Percentiles rank a stretch among this genome's conserved stretches.
phyloP scores from a whole-genome alignment of 2,113 vertebrate species.

The Saguinus midas region DNA sequence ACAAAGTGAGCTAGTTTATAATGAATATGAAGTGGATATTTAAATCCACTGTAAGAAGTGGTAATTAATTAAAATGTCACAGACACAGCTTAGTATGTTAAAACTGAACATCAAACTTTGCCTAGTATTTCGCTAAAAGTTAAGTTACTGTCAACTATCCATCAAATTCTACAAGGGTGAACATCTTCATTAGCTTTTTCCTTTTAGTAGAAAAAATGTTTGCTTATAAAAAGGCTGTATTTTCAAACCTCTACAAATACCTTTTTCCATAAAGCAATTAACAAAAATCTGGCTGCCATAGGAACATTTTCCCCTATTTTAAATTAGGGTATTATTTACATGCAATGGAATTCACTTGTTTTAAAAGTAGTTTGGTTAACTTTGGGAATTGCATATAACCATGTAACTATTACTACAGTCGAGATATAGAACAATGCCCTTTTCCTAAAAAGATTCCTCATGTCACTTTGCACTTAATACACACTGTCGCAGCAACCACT shows the following conservation, averaged over 20 bases:
- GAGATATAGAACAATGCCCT: background rate
- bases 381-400: background rate
- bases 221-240: background rate
- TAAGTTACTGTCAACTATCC: background rate
- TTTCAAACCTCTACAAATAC: background rate
- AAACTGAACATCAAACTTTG: slow-evolving; percentile 57
- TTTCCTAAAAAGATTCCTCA: background rate
- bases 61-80: slow-evolving; percentile 20
- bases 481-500: background rate
- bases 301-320: background rate
- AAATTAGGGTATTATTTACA: background rate
- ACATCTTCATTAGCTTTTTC: background rate
- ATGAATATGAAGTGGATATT: background rate
- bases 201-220: background rate
- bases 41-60: slow-evolving; percentile 3
- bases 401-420: background rate
- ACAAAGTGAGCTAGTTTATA: background rate
- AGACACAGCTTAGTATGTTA: background rate
- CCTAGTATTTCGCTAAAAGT: background rate
- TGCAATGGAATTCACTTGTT: background rate
- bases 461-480: background rate
- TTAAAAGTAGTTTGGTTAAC: background rate
- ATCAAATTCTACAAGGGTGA: background rate
- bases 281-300: background rate
- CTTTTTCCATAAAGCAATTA: background rate